Conservation (phyloP, 2,113 vertebrate species). For the Antidorcas marsupialis region DNA sequence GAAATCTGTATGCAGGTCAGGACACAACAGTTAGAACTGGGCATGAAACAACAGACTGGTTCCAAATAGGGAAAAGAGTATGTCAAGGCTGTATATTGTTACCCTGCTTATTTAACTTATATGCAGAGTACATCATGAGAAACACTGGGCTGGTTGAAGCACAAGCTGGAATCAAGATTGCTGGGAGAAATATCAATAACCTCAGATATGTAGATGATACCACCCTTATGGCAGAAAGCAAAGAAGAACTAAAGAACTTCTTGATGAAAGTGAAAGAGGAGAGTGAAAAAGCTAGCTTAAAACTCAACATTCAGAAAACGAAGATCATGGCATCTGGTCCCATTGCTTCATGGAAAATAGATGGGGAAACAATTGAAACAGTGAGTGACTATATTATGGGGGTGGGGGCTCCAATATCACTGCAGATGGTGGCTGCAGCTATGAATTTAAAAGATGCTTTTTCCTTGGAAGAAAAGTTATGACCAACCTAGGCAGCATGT, state of each 20-base stretch:
- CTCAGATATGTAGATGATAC: not conserved
- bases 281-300: not conserved
- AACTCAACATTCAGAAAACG: not conserved
- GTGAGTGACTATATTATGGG: not conserved
- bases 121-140: not conserved
- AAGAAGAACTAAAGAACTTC: not conserved
- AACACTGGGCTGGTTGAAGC: not conserved
- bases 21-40: not conserved
- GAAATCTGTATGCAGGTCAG: not conserved
- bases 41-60: not conserved
- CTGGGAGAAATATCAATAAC: fast-evolving
- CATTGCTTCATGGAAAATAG: not conserved
- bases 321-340: not conserved
- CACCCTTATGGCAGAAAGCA: fast-evolving
- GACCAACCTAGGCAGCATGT: not conserved
- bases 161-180: not conserved
- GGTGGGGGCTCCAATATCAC: not conserved
- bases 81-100: not conserved
- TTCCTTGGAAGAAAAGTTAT: not conserved
- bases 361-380: not conserved
- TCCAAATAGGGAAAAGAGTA: not conserved
- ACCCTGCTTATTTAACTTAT: not conserved
- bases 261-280: not conserved
- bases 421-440: not conserved
- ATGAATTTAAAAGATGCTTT: not conserved